Evolutionary conservation across 2,113 vertebrate species (phyloP).

Genomic region (Paramormyrops kingsleyae): DNA sequence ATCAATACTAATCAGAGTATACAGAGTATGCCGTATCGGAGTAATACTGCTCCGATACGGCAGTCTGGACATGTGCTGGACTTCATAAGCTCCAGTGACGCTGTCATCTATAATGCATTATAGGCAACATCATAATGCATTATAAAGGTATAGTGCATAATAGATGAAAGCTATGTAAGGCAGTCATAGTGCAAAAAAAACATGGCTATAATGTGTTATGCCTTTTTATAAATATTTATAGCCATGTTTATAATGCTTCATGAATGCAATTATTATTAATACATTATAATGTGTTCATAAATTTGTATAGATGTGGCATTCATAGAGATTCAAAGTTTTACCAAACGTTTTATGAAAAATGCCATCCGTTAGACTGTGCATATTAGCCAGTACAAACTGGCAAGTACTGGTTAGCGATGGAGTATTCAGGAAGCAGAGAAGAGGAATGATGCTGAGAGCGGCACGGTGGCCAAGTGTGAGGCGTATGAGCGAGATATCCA

Average conservation of each 20-base stretch:
- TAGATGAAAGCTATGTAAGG: not conserved
- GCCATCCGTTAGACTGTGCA: not conserved
- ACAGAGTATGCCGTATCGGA: too few species aligned
- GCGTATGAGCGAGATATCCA: not conserved
- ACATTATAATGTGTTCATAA: not conserved
- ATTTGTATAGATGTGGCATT: not conserved
- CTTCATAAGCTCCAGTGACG: not conserved
- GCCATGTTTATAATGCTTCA: not conserved
- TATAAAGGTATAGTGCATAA: not conserved
- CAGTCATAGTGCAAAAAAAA: not conserved
- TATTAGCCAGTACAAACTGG: not conserved
- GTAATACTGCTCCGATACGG: conserved; percentile 25
- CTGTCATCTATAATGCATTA: not conserved
- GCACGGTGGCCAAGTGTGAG: not conserved
- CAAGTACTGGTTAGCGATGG: not conserved
- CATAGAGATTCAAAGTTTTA: not conserved
- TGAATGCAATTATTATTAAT: not conserved
- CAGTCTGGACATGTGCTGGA: not conserved
- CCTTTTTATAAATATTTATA: not conserved
- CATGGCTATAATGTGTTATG: not conserved
- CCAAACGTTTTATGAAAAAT: not conserved
- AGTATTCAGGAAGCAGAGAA: not conserved
- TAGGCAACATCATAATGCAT: not conserved
- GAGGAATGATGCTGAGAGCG: not conserved
- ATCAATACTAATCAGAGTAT: conserved; percentile 26